A percentile compares a stretch with the other conserved stretches of the same genome.
Conservation (phyloP, 2,113 vertebrate species). For the Potamarius usumacintae region DNA sequence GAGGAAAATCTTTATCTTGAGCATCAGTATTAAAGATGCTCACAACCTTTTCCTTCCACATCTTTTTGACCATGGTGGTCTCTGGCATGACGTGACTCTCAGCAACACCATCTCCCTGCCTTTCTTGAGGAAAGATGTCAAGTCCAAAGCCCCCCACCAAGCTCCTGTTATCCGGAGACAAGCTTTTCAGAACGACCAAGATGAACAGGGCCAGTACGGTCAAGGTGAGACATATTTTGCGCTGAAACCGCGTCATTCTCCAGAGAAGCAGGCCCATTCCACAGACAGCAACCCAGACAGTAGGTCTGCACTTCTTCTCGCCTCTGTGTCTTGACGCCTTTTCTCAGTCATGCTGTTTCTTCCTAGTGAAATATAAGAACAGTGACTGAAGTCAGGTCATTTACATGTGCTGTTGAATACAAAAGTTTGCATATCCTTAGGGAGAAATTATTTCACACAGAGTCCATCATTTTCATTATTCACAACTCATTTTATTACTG, state of each 20-base stretch:
- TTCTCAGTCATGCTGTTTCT: conserved; percentile 20
- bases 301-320: background rate
- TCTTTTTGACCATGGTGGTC: conserved; percentile 57
- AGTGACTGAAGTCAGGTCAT: background rate
- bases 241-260: conserved; percentile 75
- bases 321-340: background rate
- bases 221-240: conserved; percentile 83
- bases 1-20: conserved; percentile 70
- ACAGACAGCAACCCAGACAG: background rate
- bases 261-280: background rate
- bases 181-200: conserved; percentile 84
- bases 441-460: too few species aligned
- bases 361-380: conserved; percentile 6
- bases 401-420: background rate
- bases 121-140: conserved; percentile 49
- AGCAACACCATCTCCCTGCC: background rate
- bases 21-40: background rate
- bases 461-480: too few species aligned
- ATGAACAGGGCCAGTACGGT: conserved; percentile 81
- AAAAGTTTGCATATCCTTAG: background rate
- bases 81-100: conserved; percentile 50
- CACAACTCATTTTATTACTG: too few species aligned
- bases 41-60: conserved; percentile 50
- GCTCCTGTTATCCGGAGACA: conserved; percentile 78
- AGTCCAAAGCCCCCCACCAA: conserved; percentile 75